Evolutionary conservation across 2,113 vertebrate genomes (phyloP).

Genomic region (Phycodurus eques): DNA sequence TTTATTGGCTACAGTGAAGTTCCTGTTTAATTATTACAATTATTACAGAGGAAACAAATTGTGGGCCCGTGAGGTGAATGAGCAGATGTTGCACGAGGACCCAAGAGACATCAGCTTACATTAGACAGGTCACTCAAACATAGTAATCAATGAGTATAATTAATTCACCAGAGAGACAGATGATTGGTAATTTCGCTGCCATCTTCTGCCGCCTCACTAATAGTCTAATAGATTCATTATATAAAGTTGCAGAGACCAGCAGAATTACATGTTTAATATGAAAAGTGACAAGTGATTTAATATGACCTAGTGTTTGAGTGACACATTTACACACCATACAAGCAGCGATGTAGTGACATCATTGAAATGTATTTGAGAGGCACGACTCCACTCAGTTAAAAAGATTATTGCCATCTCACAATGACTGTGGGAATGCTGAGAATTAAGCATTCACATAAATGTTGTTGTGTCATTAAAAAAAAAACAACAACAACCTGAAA

Average conservation of each 20-base stretch:
- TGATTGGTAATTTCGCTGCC: conserved; percentile 20
- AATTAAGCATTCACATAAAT: background rate
- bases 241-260: background rate
- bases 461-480: too few species aligned
- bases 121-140: conserved; percentile 36
- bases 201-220: conserved; percentile 15
- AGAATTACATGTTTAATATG: conserved; percentile 1
- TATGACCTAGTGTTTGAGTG: background rate
- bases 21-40: background rate
- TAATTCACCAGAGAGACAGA: conserved; percentile 31
- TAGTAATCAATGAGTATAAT: conserved; percentile 40
- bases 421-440: background rate
- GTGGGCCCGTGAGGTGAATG: conserved; percentile 14
- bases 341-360: background rate
- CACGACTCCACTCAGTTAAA: background rate
- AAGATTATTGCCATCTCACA: background rate
- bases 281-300: background rate
- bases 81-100: conserved; percentile 42
- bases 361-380: background rate
- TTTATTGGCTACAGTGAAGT: background rate
- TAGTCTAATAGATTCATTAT: conserved; percentile 7
- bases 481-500: background rate
- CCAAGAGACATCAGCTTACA: conserved; percentile 25
- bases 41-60: conserved; percentile 1
- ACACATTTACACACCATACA: background rate